Percentiles rank a stretch among this genome's conserved stretches.
These are phyloP conservation scores for Vulpes vulpes DNA, from an alignment of 2,113 vertebrate genomes.

Conservation along the genomic window DNA sequence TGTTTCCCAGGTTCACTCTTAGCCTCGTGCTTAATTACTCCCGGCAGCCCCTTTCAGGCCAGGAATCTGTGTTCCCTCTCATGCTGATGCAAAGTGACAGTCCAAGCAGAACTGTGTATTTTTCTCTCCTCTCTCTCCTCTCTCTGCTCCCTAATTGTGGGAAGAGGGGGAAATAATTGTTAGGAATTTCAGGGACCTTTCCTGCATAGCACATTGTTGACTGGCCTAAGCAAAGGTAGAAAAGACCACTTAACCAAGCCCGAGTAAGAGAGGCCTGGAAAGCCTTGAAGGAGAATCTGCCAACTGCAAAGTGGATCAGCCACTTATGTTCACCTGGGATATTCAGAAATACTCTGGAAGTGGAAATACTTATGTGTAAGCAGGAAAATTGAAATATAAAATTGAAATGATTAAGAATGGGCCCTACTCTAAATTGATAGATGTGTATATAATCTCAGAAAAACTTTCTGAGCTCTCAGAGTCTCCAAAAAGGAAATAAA, in stretches of 20 bases:
- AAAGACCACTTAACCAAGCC: background rate
- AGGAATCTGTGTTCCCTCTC: slow-evolving; percentile 64
- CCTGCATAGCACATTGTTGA: slow-evolving; percentile 53
- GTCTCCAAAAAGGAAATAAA: background rate
- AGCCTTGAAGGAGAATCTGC: background rate
- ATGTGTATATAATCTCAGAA: background rate
- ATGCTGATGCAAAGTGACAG: slow-evolving; percentile 79
- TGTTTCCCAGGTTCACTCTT: slow-evolving; percentile 54
- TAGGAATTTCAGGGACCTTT: slow-evolving; percentile 71
- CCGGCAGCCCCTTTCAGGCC: slow-evolving; percentile 36
- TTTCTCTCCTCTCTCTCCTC: slow-evolving; percentile 34
- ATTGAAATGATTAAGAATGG: background rate
- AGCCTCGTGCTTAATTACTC: slow-evolving; percentile 58
- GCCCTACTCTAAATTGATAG: background rate
- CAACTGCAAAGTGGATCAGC: background rate
- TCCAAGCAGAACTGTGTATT: slow-evolving; percentile 52
- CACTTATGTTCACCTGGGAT: background rate
- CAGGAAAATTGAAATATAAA: background rate
- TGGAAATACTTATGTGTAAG: background rate
- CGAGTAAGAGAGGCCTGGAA: background rate
- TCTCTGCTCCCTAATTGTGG: slow-evolving; percentile 56
- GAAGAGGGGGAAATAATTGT: slow-evolving; percentile 66
- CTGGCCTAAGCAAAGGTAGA: slow-evolving; percentile 19
- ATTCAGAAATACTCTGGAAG: background rate
- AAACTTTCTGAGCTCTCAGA: background rate